Conservation (phyloP, 1,140 invertebrate species). For the Drosophila bocki region DNA sequence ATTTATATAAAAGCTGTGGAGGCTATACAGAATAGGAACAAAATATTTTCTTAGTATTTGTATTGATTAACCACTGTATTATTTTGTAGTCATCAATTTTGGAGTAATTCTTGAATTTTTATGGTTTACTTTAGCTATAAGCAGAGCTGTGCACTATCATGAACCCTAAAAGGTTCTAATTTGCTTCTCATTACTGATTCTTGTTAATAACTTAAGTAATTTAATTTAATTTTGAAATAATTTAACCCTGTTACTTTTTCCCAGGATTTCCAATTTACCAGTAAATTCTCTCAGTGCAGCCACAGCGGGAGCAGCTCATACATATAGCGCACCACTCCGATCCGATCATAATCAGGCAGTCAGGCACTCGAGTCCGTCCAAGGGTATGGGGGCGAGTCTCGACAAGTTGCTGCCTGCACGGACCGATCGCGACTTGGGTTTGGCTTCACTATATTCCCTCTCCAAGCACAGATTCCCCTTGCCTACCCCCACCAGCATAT, state of each 20-base stretch:
- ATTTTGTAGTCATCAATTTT: not conserved
- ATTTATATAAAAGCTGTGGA: not conserved
- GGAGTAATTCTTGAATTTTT: not conserved
- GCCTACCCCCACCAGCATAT: constrained; percentile 15
- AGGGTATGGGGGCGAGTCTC: constrained; percentile 58
- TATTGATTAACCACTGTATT: not conserved
- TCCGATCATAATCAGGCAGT: constrained; percentile 78
- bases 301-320: constrained; percentile 62
- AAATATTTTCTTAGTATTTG: not conserved
- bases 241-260: not conserved
- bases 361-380: constrained; percentile 63
- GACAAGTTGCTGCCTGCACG: constrained; percentile 81
- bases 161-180: no score
- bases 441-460: constrained; percentile 40
- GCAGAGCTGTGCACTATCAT: not conserved
- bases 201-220: not conserved
- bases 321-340: constrained; percentile 62
- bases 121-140: not conserved
- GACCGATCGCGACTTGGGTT: constrained; percentile 59
- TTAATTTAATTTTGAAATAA: not conserved
- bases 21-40: not conserved
- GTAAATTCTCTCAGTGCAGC: constrained; percentile 2
- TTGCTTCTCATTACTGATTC: not conserved
- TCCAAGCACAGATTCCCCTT: not conserved
- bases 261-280: not conserved